Evolutionary conservation across 2,113 vertebrate species (phyloP).

Genomic region (Dromaius novaehollandiae): DNA sequence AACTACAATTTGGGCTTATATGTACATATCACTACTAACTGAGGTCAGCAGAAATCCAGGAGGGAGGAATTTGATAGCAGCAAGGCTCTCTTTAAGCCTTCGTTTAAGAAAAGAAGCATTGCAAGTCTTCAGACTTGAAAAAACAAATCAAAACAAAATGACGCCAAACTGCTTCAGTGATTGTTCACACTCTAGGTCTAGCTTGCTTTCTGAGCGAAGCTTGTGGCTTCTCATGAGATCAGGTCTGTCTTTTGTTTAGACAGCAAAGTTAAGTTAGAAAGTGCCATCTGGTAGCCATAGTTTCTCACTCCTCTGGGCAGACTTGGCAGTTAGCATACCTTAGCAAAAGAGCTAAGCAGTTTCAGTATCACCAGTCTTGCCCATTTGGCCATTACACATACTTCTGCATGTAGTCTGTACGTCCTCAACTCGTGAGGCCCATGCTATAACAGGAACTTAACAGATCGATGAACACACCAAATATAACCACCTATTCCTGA

Average conservation of each 20-base stretch:
- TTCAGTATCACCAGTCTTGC: not conserved
- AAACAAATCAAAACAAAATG: not conserved
- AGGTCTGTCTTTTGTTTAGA: not conserved
- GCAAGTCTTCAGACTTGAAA: not conserved
- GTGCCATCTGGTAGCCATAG: not conserved
- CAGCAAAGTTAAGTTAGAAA: not conserved
- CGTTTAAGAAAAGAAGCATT: not conserved
- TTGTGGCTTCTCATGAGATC: not conserved
- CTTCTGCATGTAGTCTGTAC: not conserved
- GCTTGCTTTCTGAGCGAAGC: not conserved
- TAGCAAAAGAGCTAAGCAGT: not conserved
- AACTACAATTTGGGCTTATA: not conserved
- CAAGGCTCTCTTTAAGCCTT: not conserved
- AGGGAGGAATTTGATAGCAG: not conserved
- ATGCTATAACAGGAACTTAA: not conserved
- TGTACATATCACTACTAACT: not conserved
- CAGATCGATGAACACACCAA: not conserved
- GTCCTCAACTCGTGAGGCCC: not conserved
- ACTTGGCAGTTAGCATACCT: not conserved
- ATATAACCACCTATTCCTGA: not conserved
- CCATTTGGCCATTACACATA: not conserved
- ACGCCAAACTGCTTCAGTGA: not conserved
- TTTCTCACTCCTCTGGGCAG: not conserved
- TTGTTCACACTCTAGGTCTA: not conserved
- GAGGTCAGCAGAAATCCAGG: not conserved